Conservation (phyloP, 2,113 vertebrate species). For the Apteryx owenii region DNA sequence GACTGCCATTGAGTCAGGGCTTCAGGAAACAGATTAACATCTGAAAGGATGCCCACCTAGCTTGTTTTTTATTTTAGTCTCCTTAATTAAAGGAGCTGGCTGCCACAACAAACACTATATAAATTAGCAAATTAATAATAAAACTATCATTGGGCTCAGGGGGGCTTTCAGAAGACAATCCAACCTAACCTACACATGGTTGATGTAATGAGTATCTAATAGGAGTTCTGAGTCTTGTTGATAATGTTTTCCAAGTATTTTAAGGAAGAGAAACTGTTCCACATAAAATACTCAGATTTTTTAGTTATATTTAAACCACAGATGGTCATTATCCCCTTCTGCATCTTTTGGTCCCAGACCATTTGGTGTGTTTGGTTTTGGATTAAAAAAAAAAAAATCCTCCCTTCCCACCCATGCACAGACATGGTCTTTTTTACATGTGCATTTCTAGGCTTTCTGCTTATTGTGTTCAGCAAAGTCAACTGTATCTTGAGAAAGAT, state of each 20-base stretch:
- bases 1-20: slow-evolving; percentile 30
- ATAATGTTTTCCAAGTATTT: background rate
- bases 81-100: slow-evolving; percentile 29
- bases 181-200: background rate
- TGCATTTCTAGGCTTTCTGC: background rate
- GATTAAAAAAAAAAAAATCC: background rate
- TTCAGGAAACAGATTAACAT: slow-evolving; percentile 34
- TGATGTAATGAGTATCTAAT: background rate
- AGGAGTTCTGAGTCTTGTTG: background rate
- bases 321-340: background rate
- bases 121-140: slow-evolving; percentile 36
- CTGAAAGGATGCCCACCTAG: slow-evolving; percentile 16
- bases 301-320: background rate
- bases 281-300: background rate
- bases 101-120: background rate
- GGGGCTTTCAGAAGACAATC: background rate
- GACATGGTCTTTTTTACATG: background rate
- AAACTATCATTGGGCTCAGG: background rate
- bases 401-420: background rate
- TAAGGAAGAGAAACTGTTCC: background rate
- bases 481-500: background rate
- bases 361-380: background rate
- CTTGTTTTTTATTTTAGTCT: slow-evolving; percentile 26
- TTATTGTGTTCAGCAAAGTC: background rate
- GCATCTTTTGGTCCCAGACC: background rate